These are phyloP conservation scores for Eristalis arbustorum DNA, from an alignment of 2,888 invertebrate genomes.

Conservation along the genomic window DNA sequence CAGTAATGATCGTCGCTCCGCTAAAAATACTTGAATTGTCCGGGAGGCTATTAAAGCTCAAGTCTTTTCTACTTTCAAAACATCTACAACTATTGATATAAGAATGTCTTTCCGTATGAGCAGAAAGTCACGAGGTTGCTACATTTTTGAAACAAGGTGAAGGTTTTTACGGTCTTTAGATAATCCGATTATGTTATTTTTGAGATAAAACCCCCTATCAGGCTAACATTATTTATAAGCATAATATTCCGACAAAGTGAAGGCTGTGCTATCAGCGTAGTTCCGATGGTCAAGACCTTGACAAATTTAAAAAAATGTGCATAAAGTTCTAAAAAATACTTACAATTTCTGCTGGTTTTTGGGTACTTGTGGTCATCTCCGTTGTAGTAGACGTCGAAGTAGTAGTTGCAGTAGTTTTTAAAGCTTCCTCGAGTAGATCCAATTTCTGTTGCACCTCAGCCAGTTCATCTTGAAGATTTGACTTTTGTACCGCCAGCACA, in stretches of 20 bases:
- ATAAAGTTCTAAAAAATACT: background rate
- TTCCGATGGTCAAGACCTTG: too few species aligned
- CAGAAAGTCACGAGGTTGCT: too few species aligned
- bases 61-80: too few species aligned
- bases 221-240: background rate
- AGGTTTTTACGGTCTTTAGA: background rate
- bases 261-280: background rate
- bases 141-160: too few species aligned
- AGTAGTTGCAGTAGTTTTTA: slow-evolving; percentile 69
- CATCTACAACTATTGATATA: too few species aligned
- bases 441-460: slow-evolving; percentile 74
- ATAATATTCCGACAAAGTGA: background rate
- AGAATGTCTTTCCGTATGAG: too few species aligned
- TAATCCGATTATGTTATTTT: background rate
- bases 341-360: background rate
- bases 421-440: slow-evolving; percentile 73
- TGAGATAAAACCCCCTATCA: background rate
- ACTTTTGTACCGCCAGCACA: slow-evolving; percentile 81
- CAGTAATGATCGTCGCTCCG: too few species aligned
- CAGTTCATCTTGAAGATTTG: slow-evolving; percentile 74
- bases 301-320: too few species aligned
- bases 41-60: too few species aligned
- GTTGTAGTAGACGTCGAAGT: slow-evolving; percentile 55
- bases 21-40: too few species aligned
- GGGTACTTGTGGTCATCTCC: slow-evolving; percentile 5